phyloP scores from a whole-genome alignment of 2,888 invertebrate genomes.

The Hypsopygia costalis region DNA sequence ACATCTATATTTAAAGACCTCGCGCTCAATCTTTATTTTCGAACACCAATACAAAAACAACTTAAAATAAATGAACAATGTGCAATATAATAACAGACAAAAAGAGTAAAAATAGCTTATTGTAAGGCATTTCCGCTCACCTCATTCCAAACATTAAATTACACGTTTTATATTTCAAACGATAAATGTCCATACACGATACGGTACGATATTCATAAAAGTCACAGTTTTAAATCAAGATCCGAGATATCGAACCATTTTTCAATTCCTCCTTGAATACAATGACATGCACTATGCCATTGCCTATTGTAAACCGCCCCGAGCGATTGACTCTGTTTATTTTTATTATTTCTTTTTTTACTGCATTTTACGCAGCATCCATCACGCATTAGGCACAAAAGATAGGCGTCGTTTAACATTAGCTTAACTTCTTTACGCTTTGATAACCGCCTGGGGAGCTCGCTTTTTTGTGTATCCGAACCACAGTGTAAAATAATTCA shows the following conservation, averaged over 20 bases:
- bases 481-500: conserved; percentile 52
- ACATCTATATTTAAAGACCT: conserved; percentile 52
- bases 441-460: conserved; percentile 61
- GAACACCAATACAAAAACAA: neutral
- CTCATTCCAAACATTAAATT: conserved; percentile 22
- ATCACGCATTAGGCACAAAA: conserved; percentile 74
- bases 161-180: conserved; percentile 15
- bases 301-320: conserved; percentile 48
- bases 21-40: neutral
- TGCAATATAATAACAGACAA: neutral
- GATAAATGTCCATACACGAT: conserved; percentile 22
- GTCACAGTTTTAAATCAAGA: conserved; percentile 44
- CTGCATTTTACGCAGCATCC: conserved; percentile 64
- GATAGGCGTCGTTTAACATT: conserved; percentile 77
- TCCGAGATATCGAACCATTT: conserved; percentile 52
- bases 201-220: conserved; percentile 57
- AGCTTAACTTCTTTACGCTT: conserved; percentile 79
- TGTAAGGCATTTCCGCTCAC: conserved; percentile 4
- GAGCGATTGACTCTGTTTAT: conserved; percentile 54
- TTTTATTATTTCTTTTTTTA: conserved; percentile 51
- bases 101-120: conserved; percentile 1
- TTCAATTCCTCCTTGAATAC: conserved; percentile 48
- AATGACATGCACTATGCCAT: conserved; percentile 42
- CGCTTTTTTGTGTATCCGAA: conserved; percentile 32
- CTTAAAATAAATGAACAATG: no score